Evolutionary conservation across 2,797 vertebrate genomes (phyloP).

Genomic region (Lacerta viridis): DNA sequence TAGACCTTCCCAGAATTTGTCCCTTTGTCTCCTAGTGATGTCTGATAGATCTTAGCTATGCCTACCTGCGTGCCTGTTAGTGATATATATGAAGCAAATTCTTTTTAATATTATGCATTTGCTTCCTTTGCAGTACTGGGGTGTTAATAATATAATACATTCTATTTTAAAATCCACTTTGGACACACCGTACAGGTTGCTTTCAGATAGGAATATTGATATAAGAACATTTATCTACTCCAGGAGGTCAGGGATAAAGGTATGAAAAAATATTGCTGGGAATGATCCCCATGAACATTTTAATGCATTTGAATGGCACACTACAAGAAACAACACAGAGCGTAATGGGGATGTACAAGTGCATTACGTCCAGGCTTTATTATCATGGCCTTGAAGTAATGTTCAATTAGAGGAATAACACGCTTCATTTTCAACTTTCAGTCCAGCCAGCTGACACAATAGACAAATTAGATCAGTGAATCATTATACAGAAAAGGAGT

Average conservation of each 20-base stretch:
- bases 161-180: background rate
- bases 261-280: constrained; percentile 18
- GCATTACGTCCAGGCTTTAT: constrained; percentile 58
- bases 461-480: constrained; percentile 23
- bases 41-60: background rate
- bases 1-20: background rate
- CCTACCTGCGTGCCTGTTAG: background rate
- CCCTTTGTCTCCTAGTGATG: background rate
- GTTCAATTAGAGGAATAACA: constrained; percentile 57
- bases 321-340: constrained; percentile 42
- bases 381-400: constrained; percentile 64
- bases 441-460: constrained; percentile 30
- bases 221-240: background rate
- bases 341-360: constrained; percentile 58
- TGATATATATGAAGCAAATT: background rate
- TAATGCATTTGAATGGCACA: constrained; percentile 54
- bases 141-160: background rate
- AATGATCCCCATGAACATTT: constrained; percentile 62
- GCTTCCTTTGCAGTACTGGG: background rate
- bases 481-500: constrained; percentile 27
- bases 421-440: constrained; percentile 50
- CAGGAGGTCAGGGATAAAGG: background rate
- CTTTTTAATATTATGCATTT: background rate
- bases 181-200: background rate
- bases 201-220: background rate